A percentile compares a stretch with the other conserved stretches of the same genome.
phyloP scores from a whole-genome alignment of 2,888 invertebrate species.

The Drosophila quinaria region DNA sequence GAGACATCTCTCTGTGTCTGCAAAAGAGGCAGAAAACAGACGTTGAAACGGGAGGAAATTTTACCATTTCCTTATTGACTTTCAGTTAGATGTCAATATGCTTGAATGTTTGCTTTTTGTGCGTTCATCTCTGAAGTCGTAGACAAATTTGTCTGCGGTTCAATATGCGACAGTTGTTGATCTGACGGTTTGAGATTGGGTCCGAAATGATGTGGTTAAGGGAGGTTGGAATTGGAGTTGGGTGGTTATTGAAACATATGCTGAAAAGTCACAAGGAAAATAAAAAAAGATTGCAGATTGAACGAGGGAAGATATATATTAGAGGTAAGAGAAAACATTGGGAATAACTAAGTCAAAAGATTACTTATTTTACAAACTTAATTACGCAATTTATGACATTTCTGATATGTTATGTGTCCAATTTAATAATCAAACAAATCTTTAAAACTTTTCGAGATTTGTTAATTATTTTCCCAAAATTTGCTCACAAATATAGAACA shows the following conservation, averaged over 20 bases:
- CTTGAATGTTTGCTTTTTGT: slow-evolving; percentile 38
- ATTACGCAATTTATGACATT: no score
- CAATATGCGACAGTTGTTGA: slow-evolving; percentile 70
- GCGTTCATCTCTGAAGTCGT: slow-evolving; percentile 69
- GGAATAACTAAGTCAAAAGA: background rate
- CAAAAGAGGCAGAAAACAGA: slow-evolving; percentile 2
- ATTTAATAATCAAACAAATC: no score
- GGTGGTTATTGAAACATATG: slow-evolving; percentile 56
- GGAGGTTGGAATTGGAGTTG: slow-evolving; percentile 5
- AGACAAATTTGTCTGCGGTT: slow-evolving; percentile 82
- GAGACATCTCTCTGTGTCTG: background rate
- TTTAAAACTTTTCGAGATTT: no score
- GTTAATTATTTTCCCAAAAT: no score
- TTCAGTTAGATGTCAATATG: slow-evolving; percentile 76
- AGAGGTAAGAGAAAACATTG: background rate
- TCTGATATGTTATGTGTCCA: no score
- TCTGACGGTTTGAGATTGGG: background rate
- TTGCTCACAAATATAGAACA: no score
- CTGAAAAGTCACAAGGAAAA: slow-evolving; percentile 4
- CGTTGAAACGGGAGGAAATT: slow-evolving; percentile 13
- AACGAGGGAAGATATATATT: background rate
- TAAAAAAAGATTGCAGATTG: background rate
- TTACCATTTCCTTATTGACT: slow-evolving; percentile 58
- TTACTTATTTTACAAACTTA: no score
- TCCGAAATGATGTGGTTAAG: slow-evolving; percentile 2